phyloP scores from a whole-genome alignment of 2,797 vertebrate genomes.

The Malacoctenus gilli region DNA sequence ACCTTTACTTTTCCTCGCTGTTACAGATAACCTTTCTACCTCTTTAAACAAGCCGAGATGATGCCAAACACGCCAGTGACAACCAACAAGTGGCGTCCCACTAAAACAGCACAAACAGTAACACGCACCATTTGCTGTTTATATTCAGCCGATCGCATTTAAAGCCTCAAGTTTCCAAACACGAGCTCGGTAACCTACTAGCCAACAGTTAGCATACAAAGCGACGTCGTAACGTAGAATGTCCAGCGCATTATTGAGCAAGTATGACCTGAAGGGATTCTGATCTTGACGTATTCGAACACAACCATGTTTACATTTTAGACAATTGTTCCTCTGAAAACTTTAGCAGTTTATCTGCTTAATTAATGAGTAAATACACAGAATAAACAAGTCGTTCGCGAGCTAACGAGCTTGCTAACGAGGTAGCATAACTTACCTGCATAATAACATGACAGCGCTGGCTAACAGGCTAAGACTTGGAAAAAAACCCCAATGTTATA shows the following conservation, averaged over 20 bases:
- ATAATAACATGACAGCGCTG: slow-evolving; percentile 49
- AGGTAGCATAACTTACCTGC: slow-evolving; percentile 68
- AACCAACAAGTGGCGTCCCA: slow-evolving; percentile 21
- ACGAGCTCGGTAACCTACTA: slow-evolving; percentile 27
- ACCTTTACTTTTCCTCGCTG: slow-evolving; percentile 1
- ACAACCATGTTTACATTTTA: not conserved
- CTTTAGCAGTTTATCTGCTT: not conserved
- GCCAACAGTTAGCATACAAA: slow-evolving; percentile 31
- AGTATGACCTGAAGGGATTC: not conserved
- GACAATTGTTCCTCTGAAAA: not conserved
- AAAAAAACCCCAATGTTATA: slow-evolving; percentile 2
- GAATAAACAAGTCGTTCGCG: slow-evolving; percentile 14
- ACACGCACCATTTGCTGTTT: not conserved
- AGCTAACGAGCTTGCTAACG: slow-evolving; percentile 53
- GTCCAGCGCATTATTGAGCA: not conserved
- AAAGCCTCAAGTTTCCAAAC: slow-evolving; percentile 5
- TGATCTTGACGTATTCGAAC: not conserved
- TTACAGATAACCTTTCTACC: slow-evolving; percentile 7
- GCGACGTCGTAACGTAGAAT: slow-evolving; percentile 10
- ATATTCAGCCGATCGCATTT: not conserved
- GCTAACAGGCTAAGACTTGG: slow-evolving; percentile 50
- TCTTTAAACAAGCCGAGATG: not conserved
- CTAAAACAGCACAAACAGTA: not conserved
- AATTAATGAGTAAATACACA: not conserved
- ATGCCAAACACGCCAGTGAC: slow-evolving; percentile 3